phyloP scores from a whole-genome alignment of 2,797 vertebrate species.

The Pangasius djambal region DNA sequence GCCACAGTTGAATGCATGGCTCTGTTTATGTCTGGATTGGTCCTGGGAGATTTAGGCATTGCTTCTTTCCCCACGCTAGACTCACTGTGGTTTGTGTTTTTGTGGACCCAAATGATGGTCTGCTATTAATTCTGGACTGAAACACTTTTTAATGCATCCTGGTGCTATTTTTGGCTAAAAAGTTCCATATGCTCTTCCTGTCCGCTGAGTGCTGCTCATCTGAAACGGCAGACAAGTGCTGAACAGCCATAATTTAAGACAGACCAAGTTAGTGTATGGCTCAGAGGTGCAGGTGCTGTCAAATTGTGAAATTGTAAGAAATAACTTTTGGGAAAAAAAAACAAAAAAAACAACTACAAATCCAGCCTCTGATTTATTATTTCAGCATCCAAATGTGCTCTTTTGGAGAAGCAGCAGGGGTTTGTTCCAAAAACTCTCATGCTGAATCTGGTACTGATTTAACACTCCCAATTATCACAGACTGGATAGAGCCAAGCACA shows the following conservation, averaged over 20 bases:
- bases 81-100: neutral
- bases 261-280: neutral
- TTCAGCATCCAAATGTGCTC: neutral
- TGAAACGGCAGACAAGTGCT: conserved; percentile 1
- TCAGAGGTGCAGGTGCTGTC: neutral
- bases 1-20: neutral
- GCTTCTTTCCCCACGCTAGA: neutral
- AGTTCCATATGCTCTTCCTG: neutral
- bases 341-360: neutral
- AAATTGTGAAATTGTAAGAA: neutral
- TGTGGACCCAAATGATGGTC: neutral
- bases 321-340: neutral
- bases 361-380: neutral
- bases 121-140: neutral
- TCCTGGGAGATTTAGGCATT: neutral
- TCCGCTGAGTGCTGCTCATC: neutral
- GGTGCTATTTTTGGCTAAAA: conserved; percentile 13
- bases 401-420: neutral
- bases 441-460: conserved; percentile 11
- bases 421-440: conserved; percentile 17
- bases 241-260: neutral
- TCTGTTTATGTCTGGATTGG: neutral
- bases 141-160: neutral
- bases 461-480: conserved; percentile 40
- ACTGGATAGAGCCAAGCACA: conserved; percentile 15